Evolutionary conservation across 2,888 invertebrate species (phyloP).

Genomic region (Parnassius apollo): DNA sequence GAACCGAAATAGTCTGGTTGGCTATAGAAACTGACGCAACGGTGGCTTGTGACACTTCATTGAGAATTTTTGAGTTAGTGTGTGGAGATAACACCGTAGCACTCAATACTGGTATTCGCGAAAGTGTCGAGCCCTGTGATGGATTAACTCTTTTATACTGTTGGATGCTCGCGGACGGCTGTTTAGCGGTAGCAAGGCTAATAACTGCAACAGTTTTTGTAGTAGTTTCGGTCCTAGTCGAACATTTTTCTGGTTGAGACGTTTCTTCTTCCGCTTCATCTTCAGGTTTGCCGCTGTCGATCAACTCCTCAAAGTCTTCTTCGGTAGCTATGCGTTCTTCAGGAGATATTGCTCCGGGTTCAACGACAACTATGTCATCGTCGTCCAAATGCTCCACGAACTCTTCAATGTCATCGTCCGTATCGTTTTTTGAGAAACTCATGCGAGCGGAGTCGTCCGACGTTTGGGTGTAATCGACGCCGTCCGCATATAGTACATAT

Average conservation of each 20-base stretch:
- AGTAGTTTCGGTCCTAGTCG: constrained; percentile 75
- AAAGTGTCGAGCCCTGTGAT: constrained; percentile 48
- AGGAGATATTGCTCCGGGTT: constrained; percentile 81
- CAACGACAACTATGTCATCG: constrained; percentile 83
- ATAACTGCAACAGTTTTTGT: constrained; percentile 79
- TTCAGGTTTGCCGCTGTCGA: constrained; percentile 82
- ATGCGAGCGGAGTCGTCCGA: constrained; percentile 77
- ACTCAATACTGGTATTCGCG: constrained; percentile 65
- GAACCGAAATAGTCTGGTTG: constrained; percentile 76
- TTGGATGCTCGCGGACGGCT: constrained; percentile 60
- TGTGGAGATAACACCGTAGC: constrained; percentile 62
- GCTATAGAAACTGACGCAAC: constrained; percentile 78
- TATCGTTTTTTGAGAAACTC: constrained; percentile 52
- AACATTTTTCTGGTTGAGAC: constrained; percentile 51
- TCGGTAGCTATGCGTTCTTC: constrained; percentile 84
- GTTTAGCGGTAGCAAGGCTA: constrained; percentile 70
- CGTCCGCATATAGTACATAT: constrained; percentile 83
- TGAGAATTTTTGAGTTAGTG: constrained; percentile 70
- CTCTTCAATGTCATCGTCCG: constrained; percentile 62
- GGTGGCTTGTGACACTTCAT: constrained; percentile 82
- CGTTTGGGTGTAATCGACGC: constrained; percentile 80
- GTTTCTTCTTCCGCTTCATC: constrained; percentile 67
- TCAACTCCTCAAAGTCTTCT: constrained; percentile 84
- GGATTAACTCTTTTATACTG: constrained; percentile 72
- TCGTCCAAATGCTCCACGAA: constrained; percentile 73